Conservation (phyloP, 2,888 invertebrate genomes). For the Euzetes globulus region DNA sequence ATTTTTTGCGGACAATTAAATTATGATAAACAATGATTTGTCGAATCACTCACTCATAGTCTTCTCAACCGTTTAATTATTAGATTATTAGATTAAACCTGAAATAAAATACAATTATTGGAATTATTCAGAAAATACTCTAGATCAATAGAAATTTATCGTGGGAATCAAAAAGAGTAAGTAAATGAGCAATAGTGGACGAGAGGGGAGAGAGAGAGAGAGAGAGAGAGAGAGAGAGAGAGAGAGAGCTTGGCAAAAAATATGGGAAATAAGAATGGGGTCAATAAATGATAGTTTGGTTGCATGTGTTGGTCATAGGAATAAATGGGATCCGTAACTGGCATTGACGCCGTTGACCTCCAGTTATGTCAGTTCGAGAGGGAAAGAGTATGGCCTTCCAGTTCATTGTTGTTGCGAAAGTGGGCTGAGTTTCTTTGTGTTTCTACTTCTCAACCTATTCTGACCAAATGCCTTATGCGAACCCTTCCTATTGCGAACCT, state of each 20-base stretch:
- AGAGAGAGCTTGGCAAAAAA: conserved; percentile 11
- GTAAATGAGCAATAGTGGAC: neutral
- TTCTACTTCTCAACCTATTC: neutral
- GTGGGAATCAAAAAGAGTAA: neutral
- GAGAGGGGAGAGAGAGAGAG: no score
- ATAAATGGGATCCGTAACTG: neutral
- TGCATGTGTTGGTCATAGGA: neutral
- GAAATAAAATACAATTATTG: no score
- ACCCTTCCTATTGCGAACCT: conserved; percentile 20
- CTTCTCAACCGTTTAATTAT: no score
- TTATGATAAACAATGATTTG: no score
- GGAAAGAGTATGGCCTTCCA: neutral
- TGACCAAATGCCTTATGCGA: neutral
- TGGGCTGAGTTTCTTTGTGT: neutral
- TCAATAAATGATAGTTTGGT: conserved; percentile 21
- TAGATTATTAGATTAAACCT: no score
- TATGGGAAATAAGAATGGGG: conserved; percentile 18
- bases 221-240: no score
- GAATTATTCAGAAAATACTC: no score
- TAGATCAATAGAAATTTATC: neutral
- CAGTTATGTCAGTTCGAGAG: neutral
- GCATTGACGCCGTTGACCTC: neutral
- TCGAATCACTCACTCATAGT: no score
- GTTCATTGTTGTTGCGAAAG: neutral
- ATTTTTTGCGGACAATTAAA: no score